Percentiles rank a stretch among this genome's conserved stretches.
phyloP scores from a whole-genome alignment of 2,888 invertebrate species.

The Agonopterix heracliana region DNA sequence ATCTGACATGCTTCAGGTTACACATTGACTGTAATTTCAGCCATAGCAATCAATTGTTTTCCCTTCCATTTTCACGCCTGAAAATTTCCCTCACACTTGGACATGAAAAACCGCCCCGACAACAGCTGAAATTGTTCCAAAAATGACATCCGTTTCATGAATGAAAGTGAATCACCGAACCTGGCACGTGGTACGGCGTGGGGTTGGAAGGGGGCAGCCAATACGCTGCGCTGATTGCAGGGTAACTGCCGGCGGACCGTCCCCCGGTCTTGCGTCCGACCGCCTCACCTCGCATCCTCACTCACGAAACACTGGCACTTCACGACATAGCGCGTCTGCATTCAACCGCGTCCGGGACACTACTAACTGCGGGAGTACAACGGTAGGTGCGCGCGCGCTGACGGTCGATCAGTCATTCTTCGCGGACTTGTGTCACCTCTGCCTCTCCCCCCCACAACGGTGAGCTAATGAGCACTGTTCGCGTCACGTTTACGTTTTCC shows the following conservation, averaged over 20 bases:
- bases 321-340: constrained; percentile 65
- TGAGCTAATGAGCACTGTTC: constrained; percentile 57
- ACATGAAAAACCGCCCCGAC: too few species aligned
- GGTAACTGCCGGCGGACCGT: constrained; percentile 74
- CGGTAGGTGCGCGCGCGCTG: constrained; percentile 66
- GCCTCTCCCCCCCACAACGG: constrained; percentile 26
- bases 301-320: constrained; percentile 52
- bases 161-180: constrained; percentile 57
- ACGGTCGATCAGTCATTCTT: constrained; percentile 67
- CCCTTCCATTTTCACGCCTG: too few species aligned
- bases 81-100: too few species aligned
- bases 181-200: constrained; percentile 90
- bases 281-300: constrained; percentile 70
- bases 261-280: constrained; percentile 51
- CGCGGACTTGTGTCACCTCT: constrained; percentile 53
- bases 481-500: constrained; percentile 29
- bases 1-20: too few species aligned
- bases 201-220: constrained; percentile 89
- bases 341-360: constrained; percentile 62
- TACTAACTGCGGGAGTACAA: constrained; percentile 41
- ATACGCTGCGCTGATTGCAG: constrained; percentile 88
- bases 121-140: too few species aligned
- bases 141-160: too few species aligned
- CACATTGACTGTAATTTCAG: too few species aligned
- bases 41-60: too few species aligned